Evolutionary conservation across 2,113 vertebrate species (phyloP).

Genomic region (Hassar affinis): DNA sequence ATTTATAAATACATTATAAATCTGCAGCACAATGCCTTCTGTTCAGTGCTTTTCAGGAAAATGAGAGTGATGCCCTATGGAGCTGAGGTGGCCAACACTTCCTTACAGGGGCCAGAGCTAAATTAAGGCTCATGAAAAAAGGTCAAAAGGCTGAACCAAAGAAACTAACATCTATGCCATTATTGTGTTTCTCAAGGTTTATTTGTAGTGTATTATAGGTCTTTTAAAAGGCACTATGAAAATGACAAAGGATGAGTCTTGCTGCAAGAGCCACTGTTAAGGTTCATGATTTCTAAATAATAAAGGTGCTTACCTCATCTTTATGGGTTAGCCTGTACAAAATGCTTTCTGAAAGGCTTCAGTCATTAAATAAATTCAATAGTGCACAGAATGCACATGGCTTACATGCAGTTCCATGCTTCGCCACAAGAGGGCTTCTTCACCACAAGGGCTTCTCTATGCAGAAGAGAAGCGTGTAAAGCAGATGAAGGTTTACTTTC

Average conservation of each 20-base stretch:
- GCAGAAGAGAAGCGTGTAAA: neutral
- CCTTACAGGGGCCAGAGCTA: neutral
- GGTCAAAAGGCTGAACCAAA: neutral
- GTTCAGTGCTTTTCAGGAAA: neutral
- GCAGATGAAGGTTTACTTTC: neutral
- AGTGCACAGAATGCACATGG: neutral
- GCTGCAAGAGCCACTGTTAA: neutral
- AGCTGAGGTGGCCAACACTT: neutral
- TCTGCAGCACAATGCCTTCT: neutral
- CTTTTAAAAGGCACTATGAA: neutral
- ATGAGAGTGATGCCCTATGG: neutral
- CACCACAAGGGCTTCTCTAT: too few species aligned
- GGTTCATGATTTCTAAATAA: neutral
- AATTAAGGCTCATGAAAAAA: neutral
- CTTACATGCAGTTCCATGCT: constrained; percentile 4
- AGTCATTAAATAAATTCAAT: neutral
- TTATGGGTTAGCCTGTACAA: neutral
- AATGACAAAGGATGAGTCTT: neutral
- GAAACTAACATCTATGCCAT: neutral
- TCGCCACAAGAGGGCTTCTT: constrained; percentile 62
- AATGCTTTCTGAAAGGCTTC: neutral
- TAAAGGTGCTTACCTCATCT: neutral
- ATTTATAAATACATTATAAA: too few species aligned
- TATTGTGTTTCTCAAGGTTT: neutral
- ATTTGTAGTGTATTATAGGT: neutral